phyloP scores from a whole-genome alignment of 2,113 vertebrate genomes.

The Sebastes fasciatus region DNA sequence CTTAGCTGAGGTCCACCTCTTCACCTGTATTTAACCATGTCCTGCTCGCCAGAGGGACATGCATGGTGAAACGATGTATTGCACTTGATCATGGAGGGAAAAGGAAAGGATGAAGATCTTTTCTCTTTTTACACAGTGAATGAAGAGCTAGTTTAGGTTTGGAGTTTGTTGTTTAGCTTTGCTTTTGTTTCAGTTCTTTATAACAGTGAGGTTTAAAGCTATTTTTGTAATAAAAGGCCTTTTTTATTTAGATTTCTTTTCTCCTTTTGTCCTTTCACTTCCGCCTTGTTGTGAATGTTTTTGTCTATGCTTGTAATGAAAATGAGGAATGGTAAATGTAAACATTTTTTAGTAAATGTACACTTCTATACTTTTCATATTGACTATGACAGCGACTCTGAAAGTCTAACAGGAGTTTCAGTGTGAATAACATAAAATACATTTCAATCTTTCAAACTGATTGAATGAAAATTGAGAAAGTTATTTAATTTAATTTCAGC shows the following conservation, averaged over 20 bases:
- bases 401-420: neutral
- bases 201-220: neutral
- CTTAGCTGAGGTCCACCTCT: slow-evolving; percentile 22
- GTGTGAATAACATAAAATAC: neutral
- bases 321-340: neutral
- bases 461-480: neutral
- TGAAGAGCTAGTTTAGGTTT: neutral
- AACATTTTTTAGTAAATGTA: neutral
- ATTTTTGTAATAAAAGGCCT: neutral
- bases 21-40: slow-evolving; percentile 26
- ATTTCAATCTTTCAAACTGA: neutral
- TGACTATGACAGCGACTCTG: neutral
- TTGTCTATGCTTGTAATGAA: neutral
- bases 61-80: neutral
- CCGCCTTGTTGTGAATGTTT: neutral
- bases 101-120: neutral
- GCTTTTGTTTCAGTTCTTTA: slow-evolving; percentile 7
- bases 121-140: neutral
- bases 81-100: neutral
- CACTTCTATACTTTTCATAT: neutral
- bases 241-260: neutral
- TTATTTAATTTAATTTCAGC: neutral
- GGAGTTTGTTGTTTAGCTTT: neutral
- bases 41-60: neutral
- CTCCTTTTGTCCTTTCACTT: neutral